Base-by-base conservation (phyloP, 2,113 vertebrate species). In the Agapornis roseicollis region DNA sequence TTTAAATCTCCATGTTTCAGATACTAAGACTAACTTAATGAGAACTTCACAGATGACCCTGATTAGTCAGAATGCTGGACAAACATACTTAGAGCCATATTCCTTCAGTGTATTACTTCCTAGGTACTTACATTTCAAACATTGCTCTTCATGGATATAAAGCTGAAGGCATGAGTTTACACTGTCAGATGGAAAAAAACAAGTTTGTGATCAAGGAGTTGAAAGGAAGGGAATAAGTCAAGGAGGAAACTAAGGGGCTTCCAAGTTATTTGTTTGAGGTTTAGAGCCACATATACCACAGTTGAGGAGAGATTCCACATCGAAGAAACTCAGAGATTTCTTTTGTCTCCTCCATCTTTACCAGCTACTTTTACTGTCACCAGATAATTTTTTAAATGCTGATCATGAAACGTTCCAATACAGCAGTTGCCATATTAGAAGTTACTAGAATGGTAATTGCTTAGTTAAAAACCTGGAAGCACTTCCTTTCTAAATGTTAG, bases 1-100 rank as follows among this genome's bases (percentile, higher is more conserved):
- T 93, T 93, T 94, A 94, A 90, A 94, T 73, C 50, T 66, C 82
- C 33, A 11, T 64, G 46, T 66, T 95, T 95, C 74, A 90, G 64
- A 73, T 93, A 63, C 80, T 68, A 86, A 93, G 88, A 77, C 60
- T 85, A 94, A 70, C 66, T 50, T 82, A 92, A 92, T 33, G 85
- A 93, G 80, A 3, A 19, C 83, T 86, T 94, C 76, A 78, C 50
- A 70, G 85, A 92, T 83, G 95, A 96, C 85, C 92, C 64, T 64
- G 49, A 80, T 96, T 80, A 96, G 49, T 96, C 85, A 78, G 68
- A 77, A 71, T 16, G 24, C 24, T 80, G 76, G 79, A 73, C 79
- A 80, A 68, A 29, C 64, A 31, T 39, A 56, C 44, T n/a, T 17
- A 39, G 63, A 90, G 56, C n/a, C 90, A 58, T 58, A 58, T 66